Evolutionary conservation across 2,797 vertebrate genomes (phyloP).

Genomic region (Pyrocephalus nanus): DNA sequence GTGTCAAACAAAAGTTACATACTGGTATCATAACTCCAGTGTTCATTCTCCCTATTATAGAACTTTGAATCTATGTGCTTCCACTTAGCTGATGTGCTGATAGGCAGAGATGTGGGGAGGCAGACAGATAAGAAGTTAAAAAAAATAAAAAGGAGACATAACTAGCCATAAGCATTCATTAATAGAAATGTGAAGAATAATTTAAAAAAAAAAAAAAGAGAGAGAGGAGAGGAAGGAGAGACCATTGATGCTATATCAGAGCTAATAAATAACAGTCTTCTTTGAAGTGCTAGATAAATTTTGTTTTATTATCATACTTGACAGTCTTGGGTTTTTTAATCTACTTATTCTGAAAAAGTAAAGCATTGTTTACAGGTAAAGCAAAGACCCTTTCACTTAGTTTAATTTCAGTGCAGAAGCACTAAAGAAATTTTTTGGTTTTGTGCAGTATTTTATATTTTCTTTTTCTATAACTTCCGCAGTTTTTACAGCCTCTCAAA

Average conservation of each 20-base stretch:
- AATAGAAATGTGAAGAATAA: neutral
- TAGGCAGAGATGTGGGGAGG: neutral
- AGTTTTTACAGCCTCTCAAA: neutral
- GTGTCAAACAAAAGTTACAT: neutral
- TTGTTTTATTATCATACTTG: neutral
- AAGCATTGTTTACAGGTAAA: neutral
- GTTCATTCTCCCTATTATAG: neutral
- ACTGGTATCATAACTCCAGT: neutral
- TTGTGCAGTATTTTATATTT: neutral
- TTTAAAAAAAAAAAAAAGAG: neutral
- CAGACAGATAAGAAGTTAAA: rapidly evolving
- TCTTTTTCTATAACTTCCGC: neutral
- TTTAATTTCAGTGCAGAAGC: neutral
- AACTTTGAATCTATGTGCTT: neutral
- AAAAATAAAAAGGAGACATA: rapidly evolving
- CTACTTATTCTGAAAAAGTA: neutral
- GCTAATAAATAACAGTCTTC: neutral
- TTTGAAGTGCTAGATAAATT: neutral
- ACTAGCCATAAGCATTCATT: neutral
- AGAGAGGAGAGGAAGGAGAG: rapidly evolving
- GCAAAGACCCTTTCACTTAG: neutral
- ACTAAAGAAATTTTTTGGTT: neutral
- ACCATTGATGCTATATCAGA: neutral
- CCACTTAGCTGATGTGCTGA: neutral
- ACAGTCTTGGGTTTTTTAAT: neutral